Conservation (phyloP, 2,113 vertebrate genomes). For the Collichthys lucidus region DNA sequence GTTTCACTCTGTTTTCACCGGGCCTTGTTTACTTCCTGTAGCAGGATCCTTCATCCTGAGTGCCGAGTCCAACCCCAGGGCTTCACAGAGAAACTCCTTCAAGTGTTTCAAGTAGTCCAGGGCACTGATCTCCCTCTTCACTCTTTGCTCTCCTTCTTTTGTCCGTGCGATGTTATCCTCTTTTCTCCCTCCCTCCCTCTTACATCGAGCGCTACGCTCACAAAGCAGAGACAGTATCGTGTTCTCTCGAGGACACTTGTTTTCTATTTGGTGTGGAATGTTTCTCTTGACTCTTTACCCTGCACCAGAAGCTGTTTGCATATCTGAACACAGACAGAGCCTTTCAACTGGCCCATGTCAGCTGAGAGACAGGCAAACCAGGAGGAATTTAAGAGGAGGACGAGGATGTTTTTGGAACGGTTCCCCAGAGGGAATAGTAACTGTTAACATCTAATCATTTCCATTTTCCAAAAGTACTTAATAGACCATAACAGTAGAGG, state of each 20-base stretch:
- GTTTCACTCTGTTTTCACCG: conserved; percentile 54
- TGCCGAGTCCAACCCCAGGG: conserved; percentile 51
- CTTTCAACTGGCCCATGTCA: conserved; percentile 16
- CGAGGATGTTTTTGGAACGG: conserved; percentile 47
- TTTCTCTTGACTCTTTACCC: conserved; percentile 44
- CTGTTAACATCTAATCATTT: conserved; percentile 57
- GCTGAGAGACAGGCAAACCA: conserved; percentile 1
- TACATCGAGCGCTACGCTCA: background rate
- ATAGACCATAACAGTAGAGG: background rate
- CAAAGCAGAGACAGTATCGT: conserved; percentile 10
- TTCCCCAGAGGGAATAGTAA: conserved; percentile 20
- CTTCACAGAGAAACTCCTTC: conserved; percentile 47
- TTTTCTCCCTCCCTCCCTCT: background rate
- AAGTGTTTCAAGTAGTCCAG: conserved; percentile 54
- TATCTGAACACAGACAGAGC: conserved; percentile 34
- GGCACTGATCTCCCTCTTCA: conserved; percentile 46
- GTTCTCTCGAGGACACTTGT: conserved; percentile 57
- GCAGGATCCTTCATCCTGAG: conserved; percentile 61
- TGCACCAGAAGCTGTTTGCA: conserved; percentile 50
- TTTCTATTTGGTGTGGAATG: conserved; percentile 58
- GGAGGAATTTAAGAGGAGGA: conserved; percentile 18
- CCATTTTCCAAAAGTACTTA: conserved; percentile 38
- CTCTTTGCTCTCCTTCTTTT: conserved; percentile 33
- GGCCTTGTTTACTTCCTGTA: conserved; percentile 74
- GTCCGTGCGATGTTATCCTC: conserved; percentile 24